Evolutionary conservation across 2,797 vertebrate genomes (phyloP), one percentile per base, ranked within the genome.

Genomic region (Clarias laeviceps): DNA sequence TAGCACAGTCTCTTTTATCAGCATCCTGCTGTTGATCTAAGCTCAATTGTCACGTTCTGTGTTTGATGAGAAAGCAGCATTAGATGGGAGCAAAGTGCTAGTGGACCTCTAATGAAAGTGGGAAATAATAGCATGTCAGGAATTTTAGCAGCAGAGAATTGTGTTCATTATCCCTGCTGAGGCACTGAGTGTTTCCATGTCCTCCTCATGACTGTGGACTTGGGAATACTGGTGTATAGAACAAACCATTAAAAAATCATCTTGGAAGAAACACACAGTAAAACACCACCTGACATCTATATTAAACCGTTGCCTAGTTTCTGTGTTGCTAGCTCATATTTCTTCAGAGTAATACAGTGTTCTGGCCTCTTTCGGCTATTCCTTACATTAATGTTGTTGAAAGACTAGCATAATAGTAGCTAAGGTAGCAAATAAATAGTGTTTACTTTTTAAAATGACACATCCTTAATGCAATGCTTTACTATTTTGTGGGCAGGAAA

Each of bases 101-200:
- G 81, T 76, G 32, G 74, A 70, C 8, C 76, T 57, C 64, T 86
- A 85, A 80, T 87, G 72, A 62, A 84, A 83, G 78, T 37, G 37
- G 2, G 66, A 18, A 70, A 80, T 64, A 76, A 80, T 70, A 80
- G 22, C 7, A 11, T 80, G 77, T 76, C 74, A 87, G 74, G 65
- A 79, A 78, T 86, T 87, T 85, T 80, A 64, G 56, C 74, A 78
- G 20, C 29, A 59, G 20, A 20, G 85, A 87, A 84, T 74, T 29
- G 45, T 74, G 66, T 80, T 84, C 45, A 61, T 78, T 72, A 65
- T 74, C 57, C 34, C 45, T 24, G 27, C 24, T 22, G 34, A 66
- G 68, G 65, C 34, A 37, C n/a, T 65, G 45, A 64, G 84, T 64
- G 32, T 80, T 82, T 74, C 56, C 59, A 72, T 82, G 68, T 85